Conservation (phyloP, 2,113 vertebrate species). For the Anthoscopus minutus region DNA sequence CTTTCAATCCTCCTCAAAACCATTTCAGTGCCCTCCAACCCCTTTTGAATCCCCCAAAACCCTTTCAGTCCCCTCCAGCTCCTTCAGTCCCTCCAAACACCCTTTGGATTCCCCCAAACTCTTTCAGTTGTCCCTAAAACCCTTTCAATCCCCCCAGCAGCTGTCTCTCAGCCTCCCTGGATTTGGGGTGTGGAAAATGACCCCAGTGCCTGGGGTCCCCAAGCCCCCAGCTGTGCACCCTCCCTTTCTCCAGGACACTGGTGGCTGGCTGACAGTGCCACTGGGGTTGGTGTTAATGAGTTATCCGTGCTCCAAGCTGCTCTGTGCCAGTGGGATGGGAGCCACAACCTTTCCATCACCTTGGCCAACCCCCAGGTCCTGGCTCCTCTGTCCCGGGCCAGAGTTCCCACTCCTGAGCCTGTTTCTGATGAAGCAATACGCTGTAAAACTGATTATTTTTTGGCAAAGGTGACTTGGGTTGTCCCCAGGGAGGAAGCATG, state of each 20-base stretch:
- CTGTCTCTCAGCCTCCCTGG: neutral
- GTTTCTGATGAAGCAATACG: neutral
- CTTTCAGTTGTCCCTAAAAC: neutral
- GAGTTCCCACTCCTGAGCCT: neutral
- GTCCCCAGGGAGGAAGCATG: accelerated
- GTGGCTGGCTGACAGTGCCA: neutral
- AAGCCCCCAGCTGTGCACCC: accelerated
- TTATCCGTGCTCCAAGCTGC: neutral
- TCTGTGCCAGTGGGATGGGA: neutral
- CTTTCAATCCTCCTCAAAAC: neutral
- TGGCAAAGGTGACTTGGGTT: accelerated
- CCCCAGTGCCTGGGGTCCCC: accelerated
- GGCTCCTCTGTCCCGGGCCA: neutral
- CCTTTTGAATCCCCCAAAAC: too few species aligned
- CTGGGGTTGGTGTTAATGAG: neutral
- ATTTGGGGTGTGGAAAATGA: neutral
- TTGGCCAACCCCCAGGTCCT: neutral
- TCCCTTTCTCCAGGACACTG: neutral
- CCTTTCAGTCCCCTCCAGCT: neutral
- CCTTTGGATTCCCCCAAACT: neutral
- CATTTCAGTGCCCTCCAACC: neutral
- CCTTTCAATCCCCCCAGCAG: neutral
- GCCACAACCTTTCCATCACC: neutral
- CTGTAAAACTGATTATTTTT: neutral
- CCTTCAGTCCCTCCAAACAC: too few species aligned